phyloP scores from a whole-genome alignment of 2,888 invertebrate genomes.

The Yponomeuta cagnagella region DNA sequence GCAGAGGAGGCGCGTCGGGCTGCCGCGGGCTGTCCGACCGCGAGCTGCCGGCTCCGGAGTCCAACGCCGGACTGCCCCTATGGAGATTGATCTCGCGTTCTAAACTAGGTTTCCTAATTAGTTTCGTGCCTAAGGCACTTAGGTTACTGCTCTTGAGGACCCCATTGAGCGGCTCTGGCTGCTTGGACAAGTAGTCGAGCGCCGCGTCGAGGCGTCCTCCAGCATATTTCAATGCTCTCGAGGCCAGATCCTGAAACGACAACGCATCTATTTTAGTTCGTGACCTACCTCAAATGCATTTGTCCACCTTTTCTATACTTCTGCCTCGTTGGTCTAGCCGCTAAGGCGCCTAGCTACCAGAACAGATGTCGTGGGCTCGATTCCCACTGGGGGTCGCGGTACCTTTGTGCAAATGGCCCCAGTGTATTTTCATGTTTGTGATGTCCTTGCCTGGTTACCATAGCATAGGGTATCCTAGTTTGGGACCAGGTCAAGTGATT shows the following conservation, averaged over 20 bases:
- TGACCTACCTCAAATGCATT: too few species aligned
- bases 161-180: constrained; percentile 74
- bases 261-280: neutral
- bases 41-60: constrained; percentile 91
- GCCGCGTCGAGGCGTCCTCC: constrained; percentile 83
- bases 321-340: too few species aligned
- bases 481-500: too few species aligned
- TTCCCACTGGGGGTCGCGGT: too few species aligned
- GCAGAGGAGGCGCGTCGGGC: constrained; percentile 74
- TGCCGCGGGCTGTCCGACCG: constrained; percentile 92
- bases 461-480: too few species aligned
- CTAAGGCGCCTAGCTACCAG: too few species aligned
- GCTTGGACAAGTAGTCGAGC: constrained; percentile 80
- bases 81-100: constrained; percentile 87
- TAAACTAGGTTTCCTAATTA: constrained; percentile 91
- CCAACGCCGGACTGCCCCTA: constrained; percentile 90
- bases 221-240: constrained; percentile 81
- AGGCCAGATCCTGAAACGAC: constrained; percentile 78
- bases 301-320: neutral
- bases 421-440: too few species aligned
- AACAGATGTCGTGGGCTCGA: too few species aligned
- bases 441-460: too few species aligned
- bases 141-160: constrained; percentile 72
- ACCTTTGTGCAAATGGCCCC: too few species aligned
- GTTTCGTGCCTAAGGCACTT: constrained; percentile 79